Evolutionary conservation across 2,797 vertebrate species (phyloP).

Genomic region (Amblyopsis hoosieri): DNA sequence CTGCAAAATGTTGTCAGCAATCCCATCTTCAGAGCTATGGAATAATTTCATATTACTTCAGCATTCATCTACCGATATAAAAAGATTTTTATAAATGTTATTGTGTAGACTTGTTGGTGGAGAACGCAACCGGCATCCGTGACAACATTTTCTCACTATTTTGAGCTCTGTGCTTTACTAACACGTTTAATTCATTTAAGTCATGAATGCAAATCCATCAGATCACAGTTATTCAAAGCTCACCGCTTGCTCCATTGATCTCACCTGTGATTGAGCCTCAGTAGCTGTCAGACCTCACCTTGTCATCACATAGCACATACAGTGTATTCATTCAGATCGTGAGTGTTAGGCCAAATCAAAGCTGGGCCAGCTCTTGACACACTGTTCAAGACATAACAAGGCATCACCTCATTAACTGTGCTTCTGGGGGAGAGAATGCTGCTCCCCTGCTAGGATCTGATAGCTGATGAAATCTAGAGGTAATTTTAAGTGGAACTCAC

Average conservation of each 20-base stretch:
- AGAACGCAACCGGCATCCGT: no score
- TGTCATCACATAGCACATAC: background rate
- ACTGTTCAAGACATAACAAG: constrained; percentile 25
- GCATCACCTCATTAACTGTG: constrained; percentile 40
- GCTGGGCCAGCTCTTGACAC: constrained; percentile 8
- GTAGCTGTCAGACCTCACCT: background rate
- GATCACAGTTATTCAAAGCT: constrained; percentile 1
- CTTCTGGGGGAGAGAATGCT: constrained; percentile 24
- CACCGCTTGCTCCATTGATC: constrained; percentile 7
- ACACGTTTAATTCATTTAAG: no score
- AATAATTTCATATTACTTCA: no score
- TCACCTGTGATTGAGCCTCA: constrained; percentile 7
- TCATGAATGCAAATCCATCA: constrained; percentile 1
- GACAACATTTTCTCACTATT: no score
- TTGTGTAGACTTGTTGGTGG: no score
- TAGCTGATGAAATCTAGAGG: constrained; percentile 62
- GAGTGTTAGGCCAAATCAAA: constrained; percentile 28
- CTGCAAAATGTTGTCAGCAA: background rate
- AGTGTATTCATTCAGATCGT: constrained; percentile 4
- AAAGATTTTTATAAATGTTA: no score
- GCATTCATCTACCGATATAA: no score
- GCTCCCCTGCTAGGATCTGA: constrained; percentile 35
- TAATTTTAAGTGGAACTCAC: constrained; percentile 36
- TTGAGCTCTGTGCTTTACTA: no score
- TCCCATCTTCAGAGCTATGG: no score